Evolutionary conservation across 2,797 vertebrate genomes (phyloP), one percentile per base, ranked within the genome.

Genomic region (Sphenodon punctatus): DNA sequence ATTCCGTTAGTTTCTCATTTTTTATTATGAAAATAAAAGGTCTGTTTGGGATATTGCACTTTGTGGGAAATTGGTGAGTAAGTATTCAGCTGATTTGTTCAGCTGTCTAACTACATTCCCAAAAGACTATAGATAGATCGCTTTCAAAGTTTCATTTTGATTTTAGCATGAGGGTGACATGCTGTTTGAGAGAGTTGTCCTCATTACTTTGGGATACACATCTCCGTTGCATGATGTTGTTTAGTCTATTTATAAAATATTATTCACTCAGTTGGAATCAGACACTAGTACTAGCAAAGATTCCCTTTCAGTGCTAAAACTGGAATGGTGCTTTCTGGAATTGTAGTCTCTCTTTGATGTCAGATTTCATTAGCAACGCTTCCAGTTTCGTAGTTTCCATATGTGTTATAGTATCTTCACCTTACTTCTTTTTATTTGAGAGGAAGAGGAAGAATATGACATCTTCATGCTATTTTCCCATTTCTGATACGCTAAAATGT

Each of bases 301-400:
- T 92, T 38, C 13, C 75, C 90, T 58, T 76, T 77, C 74, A 65
- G 87, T 73, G 53, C 88, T 95, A 93, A 95, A 95, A 94, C 93
- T 91, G 91, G 88, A 92, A 86, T 75, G n/a, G 51, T 85, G 75
- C 86, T 93, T 92, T 92, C 80, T 80, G 81, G 73, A 73, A 75
- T 65, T 85, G 84, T 77, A 61, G 80, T 84, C 88, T 88, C 81
- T 85, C 83, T 87, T 86, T 38, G 78, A 87, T 88, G 89, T 86
- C 88, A 90, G 51, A 85, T 90, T 93, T 88, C 63, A 79, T 84
- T 71, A 79, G 70, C 84, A 89, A 79, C 92, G 82, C 90, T 94
- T 92, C 92, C 87, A 90, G 89, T 89, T 81, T 87, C 86, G 89
- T 65, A 83, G 76, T 89, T 91, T 91, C 69, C 67, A 80, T 76